Evolutionary conservation across 2,113 vertebrate genomes (phyloP), one percentile per base, ranked within the genome.

Genomic region (Picathartes gymnocephalus): DNA sequence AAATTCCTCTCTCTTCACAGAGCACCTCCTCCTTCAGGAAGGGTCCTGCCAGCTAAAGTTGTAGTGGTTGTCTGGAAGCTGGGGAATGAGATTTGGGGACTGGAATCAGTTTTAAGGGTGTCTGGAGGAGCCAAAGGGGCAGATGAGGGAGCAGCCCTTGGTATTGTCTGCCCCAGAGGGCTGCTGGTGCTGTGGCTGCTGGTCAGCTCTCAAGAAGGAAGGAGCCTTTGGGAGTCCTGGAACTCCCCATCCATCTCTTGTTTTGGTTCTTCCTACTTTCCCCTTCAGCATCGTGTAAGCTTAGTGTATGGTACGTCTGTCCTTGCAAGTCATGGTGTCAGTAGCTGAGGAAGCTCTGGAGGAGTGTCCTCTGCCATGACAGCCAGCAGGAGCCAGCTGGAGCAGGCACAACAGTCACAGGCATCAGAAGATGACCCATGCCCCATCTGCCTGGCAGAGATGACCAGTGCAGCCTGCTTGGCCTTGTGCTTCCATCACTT

Each of bases 331-430:
- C 10, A 5, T n/a, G n/a, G 2, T 17, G 10, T 30, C 9, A 4
- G 8, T 13, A 25, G 25, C 72, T 14, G 28, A 54, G 53, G 53
- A 61, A 39, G 31, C 7, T 61, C 65, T 45, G 35, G 45, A 54
- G 35, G 7, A 37, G 15, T 8, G 8, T 20, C 7, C 30, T 40
- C 39, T 58, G 39, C 39, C 4, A 0, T 42, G 58, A 39, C 0
- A 3, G 62, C 21, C 50, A 64, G 28, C 7, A 7, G n/a, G 17
- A 51, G 37, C 14, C 42, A 64, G 44, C 37, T n/a, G 56, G 28
- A 51, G 28, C 17, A 13, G 56, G 12, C 23, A 62, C 19, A 27
- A 16, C 35, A 28, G 40, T 17, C 31, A 16, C 54, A 62, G 23
- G 30, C 45, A 33, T 65, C 25, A 15, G 22, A 47, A 65, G 39